phyloP scores from a whole-genome alignment of 2,797 vertebrate genomes.

The Sebastes wilsoni region DNA sequence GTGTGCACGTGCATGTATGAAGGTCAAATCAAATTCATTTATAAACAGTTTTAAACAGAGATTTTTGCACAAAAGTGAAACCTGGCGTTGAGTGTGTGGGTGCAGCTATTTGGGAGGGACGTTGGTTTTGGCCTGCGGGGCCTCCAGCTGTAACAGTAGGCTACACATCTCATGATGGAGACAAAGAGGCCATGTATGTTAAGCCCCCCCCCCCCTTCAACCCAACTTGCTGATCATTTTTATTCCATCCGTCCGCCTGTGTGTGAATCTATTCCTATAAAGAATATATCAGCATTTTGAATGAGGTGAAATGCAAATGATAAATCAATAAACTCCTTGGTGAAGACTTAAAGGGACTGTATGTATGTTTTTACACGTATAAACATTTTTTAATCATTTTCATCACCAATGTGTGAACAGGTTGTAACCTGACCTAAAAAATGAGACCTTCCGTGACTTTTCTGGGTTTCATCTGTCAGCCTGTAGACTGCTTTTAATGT shows the following conservation, averaged over 20 bases:
- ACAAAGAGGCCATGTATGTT: constrained; percentile 58
- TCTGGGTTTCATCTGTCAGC: too few species aligned
- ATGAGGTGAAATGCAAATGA: not conserved
- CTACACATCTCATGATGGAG: constrained; percentile 38
- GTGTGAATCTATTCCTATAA: not conserved
- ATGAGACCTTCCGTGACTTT: too few species aligned
- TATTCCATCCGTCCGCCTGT: not conserved
- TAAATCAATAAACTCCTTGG: not conserved
- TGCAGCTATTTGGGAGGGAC: constrained; percentile 38
- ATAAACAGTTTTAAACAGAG: not conserved
- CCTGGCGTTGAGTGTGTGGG: not conserved
- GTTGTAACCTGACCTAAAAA: too few species aligned
- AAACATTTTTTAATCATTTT: too few species aligned
- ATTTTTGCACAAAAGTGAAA: constrained; percentile 13
- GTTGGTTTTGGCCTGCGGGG: constrained; percentile 45
- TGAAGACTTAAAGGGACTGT: not conserved
- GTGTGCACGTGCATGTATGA: not conserved
- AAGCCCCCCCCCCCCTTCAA: not conserved
- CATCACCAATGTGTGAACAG: too few species aligned
- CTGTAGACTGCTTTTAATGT: too few species aligned
- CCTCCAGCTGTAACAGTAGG: constrained; percentile 53
- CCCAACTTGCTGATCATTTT: not conserved
- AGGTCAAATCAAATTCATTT: constrained; percentile 6
- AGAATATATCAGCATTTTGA: not conserved
- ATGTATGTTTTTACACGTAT: too few species aligned